These are phyloP conservation scores for Phorcus lineatus DNA, from an alignment of 2,888 invertebrate genomes.

Conservation along the genomic window DNA sequence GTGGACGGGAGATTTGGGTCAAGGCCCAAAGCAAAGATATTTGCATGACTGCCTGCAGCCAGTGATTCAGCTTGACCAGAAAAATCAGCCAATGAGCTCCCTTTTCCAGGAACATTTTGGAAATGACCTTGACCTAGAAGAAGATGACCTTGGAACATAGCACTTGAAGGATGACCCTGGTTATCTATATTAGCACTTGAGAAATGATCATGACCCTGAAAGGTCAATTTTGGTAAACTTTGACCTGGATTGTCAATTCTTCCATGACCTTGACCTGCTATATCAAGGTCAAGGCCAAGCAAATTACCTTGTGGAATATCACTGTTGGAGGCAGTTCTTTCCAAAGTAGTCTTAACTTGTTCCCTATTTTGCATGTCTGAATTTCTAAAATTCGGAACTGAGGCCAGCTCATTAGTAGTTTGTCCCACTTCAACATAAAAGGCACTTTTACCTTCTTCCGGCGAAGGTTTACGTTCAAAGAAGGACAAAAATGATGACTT, in stretches of 20 bases:
- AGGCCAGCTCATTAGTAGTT: background rate
- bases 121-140: slow-evolving; percentile 16
- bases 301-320: slow-evolving; percentile 45
- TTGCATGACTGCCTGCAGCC: slow-evolving; percentile 4
- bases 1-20: background rate
- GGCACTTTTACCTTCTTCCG: slow-evolving; percentile 57
- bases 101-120: background rate
- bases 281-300: slow-evolving; percentile 50
- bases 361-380: background rate
- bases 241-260: background rate
- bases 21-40: background rate
- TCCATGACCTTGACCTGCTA: background rate
- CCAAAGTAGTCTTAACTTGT: slow-evolving; percentile 20
- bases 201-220: background rate
- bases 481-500: slow-evolving; percentile 60
- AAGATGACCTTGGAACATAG: background rate
- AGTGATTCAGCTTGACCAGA: background rate
- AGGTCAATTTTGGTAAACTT: background rate
- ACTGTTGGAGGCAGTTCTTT: slow-evolving; percentile 25
- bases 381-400: background rate
- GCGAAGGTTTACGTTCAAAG: slow-evolving; percentile 62
- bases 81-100: background rate
- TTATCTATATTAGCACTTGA: background rate
- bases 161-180: background rate
- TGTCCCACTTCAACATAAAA: slow-evolving; percentile 58